Conservation (phyloP, 2,113 vertebrate species). For the Struthidea cinerea region DNA sequence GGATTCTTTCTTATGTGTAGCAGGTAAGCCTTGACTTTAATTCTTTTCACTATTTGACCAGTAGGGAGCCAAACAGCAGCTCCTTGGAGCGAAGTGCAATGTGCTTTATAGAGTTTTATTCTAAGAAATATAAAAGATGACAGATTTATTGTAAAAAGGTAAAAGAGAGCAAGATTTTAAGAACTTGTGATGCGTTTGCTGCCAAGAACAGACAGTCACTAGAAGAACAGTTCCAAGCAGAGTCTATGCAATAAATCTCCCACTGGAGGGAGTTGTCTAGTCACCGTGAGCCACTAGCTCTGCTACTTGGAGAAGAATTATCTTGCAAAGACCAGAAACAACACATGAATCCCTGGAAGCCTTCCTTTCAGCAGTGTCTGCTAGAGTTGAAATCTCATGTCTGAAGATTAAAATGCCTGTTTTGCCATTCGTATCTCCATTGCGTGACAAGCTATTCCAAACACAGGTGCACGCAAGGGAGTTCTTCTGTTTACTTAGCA, state of each 20-base stretch:
- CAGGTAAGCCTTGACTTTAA: background rate
- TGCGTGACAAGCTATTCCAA: background rate
- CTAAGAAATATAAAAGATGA: background rate
- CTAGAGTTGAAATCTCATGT: background rate
- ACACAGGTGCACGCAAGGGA: background rate
- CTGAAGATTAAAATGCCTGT: background rate
- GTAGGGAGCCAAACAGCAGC: background rate
- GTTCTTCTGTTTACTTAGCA: background rate
- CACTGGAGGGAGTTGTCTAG: conserved; percentile 61
- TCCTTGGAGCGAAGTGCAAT: background rate
- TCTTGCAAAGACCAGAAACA: background rate
- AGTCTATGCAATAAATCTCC: conserved; percentile 37
- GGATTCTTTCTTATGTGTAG: background rate
- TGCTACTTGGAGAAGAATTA: background rate
- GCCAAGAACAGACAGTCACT: background rate
- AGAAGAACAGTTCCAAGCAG: background rate
- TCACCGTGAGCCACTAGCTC: background rate
- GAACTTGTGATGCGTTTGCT: background rate
- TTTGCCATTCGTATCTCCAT: background rate
- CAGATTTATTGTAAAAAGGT: background rate
- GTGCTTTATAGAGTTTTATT: background rate
- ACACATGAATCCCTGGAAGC: background rate
- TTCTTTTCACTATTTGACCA: background rate
- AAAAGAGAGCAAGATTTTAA: background rate
- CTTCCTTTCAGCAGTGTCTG: background rate